Evolutionary conservation across 2,113 vertebrate species (phyloP), one percentile per base, ranked within the genome.

Genomic region (Thalassoma bifasciatum): DNA sequence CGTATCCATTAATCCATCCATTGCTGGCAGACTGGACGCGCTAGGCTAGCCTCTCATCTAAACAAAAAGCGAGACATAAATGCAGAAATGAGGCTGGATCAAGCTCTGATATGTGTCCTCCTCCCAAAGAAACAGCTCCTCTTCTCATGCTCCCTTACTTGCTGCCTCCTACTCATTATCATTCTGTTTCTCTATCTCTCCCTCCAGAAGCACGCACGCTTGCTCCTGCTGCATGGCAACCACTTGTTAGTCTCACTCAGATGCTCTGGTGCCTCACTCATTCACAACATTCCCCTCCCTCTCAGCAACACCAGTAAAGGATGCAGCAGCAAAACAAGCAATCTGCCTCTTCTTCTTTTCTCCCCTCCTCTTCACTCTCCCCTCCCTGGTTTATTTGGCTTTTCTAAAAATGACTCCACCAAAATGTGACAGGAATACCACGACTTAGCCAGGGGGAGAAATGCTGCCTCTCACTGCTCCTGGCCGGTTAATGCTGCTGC

Each of bases 231-330:
- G 88, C 89, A 89, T 92, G 84, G 88, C 89, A 92, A 93, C 92
- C 91, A 93, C 90, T 93, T 93, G 92, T 92, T 92, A 93, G 88
- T 91, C 86, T 86, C 85, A 85, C 85, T 86, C 87, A 87, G 87
- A 83, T 89, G 78, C 84, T 85, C 81, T 81, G 85, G 84, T 75
- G 85, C 69, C 72, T 88, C 86, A 71, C 66, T 89, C 89, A 89
- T 85, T 91, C 81, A 91, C 65, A 87, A 83, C 84, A 79, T 66
- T 53, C 19, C 19, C 76, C 57, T 74, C 67, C 66, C 54, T 46
- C 42, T 75, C 65, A 75, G 75, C 83, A 68, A 42, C 81, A 70
- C 59, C 61, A 61, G 72, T 19, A 65, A 69, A 5, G 59, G 76
- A 85, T 82, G 80, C 89, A 81, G 83, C 75, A 83, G 79, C 49